A percentile compares a stretch with the other conserved stretches of the same genome.
Conservation (phyloP, 92 coral and sea anemone species). For the Zoanthus sansibaricus region DNA sequence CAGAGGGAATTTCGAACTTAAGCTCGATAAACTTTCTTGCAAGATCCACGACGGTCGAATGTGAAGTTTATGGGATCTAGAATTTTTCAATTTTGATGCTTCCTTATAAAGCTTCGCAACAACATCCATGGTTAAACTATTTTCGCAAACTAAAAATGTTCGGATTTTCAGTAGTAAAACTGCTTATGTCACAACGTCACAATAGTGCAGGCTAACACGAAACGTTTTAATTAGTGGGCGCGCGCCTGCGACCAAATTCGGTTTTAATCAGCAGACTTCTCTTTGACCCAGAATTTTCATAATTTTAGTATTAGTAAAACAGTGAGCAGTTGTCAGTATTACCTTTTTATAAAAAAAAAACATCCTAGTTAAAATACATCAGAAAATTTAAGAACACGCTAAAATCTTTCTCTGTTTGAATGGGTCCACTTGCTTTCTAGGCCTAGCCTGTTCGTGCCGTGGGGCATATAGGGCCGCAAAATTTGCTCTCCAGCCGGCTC, state of each 20-base stretch:
- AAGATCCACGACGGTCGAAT: slow-evolving; percentile 85
- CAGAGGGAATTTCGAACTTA: slow-evolving; percentile 90
- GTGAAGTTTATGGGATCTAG: slow-evolving; percentile 44
- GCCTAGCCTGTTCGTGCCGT: too few species aligned
- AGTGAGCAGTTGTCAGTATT: too few species aligned
- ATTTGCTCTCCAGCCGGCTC: too few species aligned
- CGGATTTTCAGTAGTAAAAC: neutral
- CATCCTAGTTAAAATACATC: too few species aligned
- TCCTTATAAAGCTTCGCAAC: slow-evolving; percentile 53
- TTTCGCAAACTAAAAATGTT: neutral
- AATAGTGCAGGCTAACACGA: slow-evolving; percentile 10
- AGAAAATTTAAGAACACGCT: too few species aligned
- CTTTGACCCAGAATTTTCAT: neutral
- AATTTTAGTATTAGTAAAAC: neutral
- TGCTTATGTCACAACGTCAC: neutral
- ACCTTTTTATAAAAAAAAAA: too few species aligned
- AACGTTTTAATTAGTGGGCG: slow-evolving; percentile 35
- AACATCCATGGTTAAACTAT: slow-evolving; percentile 63
- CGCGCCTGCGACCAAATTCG: slow-evolving; percentile 34
- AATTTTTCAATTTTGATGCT: slow-evolving; percentile 8
- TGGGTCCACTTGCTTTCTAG: too few species aligned
- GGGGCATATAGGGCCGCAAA: too few species aligned
- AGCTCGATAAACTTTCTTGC: slow-evolving; percentile 82
- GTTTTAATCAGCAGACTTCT: neutral
- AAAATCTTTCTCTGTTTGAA: too few species aligned